Percentiles rank a stretch among this genome's conserved stretches.
Conservation (phyloP, 2,888 invertebrate species). For the Sialis lutaria region DNA sequence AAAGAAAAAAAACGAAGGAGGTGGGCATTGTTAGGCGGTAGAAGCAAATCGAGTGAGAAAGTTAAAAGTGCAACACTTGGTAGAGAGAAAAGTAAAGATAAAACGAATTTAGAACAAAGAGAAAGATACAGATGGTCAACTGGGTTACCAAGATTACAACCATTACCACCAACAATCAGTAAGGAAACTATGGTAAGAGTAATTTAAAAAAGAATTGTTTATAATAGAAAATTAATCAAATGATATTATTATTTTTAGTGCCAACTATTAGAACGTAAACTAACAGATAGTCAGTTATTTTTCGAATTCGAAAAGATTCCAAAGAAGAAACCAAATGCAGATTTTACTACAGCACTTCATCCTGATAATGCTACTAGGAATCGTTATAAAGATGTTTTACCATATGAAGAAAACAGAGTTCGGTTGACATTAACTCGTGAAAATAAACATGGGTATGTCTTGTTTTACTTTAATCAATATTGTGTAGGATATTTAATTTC, state of each 20-base stretch:
- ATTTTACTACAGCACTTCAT: constrained; percentile 52
- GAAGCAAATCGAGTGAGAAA: constrained; percentile 35
- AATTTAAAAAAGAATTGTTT: not conserved
- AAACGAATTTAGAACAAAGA: constrained; percentile 24
- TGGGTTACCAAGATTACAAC: constrained; percentile 48
- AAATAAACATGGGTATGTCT: constrained; percentile 59
- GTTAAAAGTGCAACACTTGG: constrained; percentile 52
- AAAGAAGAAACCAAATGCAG: constrained; percentile 51
- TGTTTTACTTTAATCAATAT: not conserved
- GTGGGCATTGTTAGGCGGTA: constrained; percentile 52
- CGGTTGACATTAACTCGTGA: constrained; percentile 62
- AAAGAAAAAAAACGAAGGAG: constrained; percentile 35
- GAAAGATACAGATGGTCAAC: constrained; percentile 53
- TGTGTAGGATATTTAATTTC: too few relatives aligned
- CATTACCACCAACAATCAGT: constrained; percentile 56
- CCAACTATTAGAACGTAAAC: constrained; percentile 44
- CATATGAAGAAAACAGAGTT: constrained; percentile 82
- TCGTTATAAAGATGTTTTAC: constrained; percentile 54
- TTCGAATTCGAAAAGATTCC: constrained; percentile 77
- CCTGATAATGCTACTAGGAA: constrained; percentile 43
- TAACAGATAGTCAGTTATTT: constrained; percentile 56
- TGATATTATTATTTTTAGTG: constrained; percentile 26
- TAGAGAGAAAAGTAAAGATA: constrained; percentile 36
- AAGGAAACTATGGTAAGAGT: constrained; percentile 58
- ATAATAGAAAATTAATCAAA: not conserved